These are phyloP conservation scores for Trissonchulus latispiculum DNA, from an alignment of 2,888 invertebrate species.

Conservation along the genomic window DNA sequence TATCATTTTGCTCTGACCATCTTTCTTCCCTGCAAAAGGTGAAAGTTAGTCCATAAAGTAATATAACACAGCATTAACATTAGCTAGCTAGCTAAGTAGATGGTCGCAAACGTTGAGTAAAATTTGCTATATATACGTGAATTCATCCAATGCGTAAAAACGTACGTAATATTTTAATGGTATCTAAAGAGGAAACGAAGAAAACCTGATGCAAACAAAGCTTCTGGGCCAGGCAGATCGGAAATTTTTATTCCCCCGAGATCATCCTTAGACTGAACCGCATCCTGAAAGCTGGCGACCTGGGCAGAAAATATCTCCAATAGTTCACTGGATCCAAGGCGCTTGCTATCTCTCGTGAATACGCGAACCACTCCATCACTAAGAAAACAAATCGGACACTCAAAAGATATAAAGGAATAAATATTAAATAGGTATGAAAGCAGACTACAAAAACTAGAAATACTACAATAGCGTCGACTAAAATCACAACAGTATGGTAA, in stretches of 20 bases:
- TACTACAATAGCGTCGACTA: no score
- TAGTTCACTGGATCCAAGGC: constrained; percentile 59
- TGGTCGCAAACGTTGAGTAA: background rate
- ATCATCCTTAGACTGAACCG: constrained; percentile 56
- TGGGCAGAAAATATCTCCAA: constrained; percentile 62
- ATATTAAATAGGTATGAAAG: no score
- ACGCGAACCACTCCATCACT: constrained; percentile 57
- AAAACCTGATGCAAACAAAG: constrained; percentile 64
- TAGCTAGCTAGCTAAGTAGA: background rate
- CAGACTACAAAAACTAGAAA: no score
- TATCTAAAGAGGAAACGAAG: no score
- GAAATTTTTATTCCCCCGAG: constrained; percentile 74
- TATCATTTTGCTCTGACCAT: constrained; percentile 76
- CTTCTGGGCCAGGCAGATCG: constrained; percentile 72
- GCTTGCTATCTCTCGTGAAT: constrained; percentile 62
- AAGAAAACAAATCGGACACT: background rate
- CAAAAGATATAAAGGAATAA: no score
- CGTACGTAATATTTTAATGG: background rate
- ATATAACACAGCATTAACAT: background rate
- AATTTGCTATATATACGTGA: background rate
- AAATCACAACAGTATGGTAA: no score
- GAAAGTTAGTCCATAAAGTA: no score
- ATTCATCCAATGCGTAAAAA: background rate
- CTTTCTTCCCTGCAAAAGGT: constrained; percentile 45
- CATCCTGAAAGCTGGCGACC: constrained; percentile 50